Base-by-base conservation (phyloP, 92 coral and sea anemone genomes). In the Pocillopora grandis region DNA sequence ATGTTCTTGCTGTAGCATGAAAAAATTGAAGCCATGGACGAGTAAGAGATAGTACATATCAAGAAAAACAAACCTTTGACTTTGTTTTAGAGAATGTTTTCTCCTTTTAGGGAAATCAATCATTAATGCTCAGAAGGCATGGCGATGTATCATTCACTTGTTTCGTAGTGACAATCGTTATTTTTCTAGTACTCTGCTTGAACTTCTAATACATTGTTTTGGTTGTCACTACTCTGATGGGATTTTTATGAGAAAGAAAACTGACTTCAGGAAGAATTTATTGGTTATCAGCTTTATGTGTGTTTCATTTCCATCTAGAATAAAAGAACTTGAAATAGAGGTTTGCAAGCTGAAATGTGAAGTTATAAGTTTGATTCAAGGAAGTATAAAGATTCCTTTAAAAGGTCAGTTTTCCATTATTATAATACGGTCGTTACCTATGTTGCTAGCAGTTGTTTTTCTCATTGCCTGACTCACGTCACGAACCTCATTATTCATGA, bases 281-380 rank as follows among this genome's bases (percentile, higher is more conserved):
- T 56, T 70, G 14, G 9, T 15, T 62, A 61, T 62, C 42, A 18
- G 11, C 12, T 36, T 4, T 65, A 35, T 70, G 3, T 58, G 2
- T 86, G 18, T 15, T 76, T 2, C 66, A 42, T 64, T 84, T 58
- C n/a, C 49, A 2, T 66, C 61, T 87, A 94, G 98, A 60, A 94
- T 89, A 59, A 92, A 92, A 36, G 98, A 91, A 13, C 86, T 90
- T 11, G 98, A 94, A 72, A 85, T 90, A 13, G 98, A 94, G 56
- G 93, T 94, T 14, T 89, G 98, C 85, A 90, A 90, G 78, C 85
- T 94, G 49, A 94, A 94, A 76, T 94, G 98, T 87, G 98, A 94
- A 82, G 98, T 94, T 8, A 89, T 94, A 77, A 94, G 93, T 70
- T 89, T 94, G 62, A 92, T 94, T 23, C 98, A 94, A 81, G 95